Conservation (phyloP, 2,797 vertebrate genomes). For the Labroides dimidiatus region DNA sequence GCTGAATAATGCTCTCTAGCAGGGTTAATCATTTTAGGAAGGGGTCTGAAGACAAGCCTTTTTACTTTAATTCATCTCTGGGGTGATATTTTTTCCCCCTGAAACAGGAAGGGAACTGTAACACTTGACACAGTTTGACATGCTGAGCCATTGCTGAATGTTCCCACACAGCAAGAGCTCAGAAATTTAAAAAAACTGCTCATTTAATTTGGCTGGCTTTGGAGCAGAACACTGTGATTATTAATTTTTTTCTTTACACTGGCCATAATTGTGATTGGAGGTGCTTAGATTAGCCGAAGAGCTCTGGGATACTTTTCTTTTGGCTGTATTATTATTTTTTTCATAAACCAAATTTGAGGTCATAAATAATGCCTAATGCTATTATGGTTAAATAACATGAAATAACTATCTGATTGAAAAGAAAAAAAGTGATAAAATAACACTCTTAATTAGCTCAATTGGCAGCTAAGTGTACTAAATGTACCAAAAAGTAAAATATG, state of each 20-base stretch:
- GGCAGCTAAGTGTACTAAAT: not conserved
- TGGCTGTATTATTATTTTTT: not conserved
- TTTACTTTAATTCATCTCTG: constrained; percentile 87
- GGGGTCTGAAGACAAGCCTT: constrained; percentile 89
- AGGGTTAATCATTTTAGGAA: constrained; percentile 92
- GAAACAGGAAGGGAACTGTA: constrained; percentile 89
- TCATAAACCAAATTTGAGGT: constrained; percentile 2
- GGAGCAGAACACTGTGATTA: constrained; percentile 26
- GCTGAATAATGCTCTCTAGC: constrained; percentile 94
- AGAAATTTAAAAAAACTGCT: constrained; percentile 70
- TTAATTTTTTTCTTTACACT: constrained; percentile 11
- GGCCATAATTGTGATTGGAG: constrained; percentile 29
- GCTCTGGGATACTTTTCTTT: constrained; percentile 17
- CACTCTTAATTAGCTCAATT: too few species aligned
- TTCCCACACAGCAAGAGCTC: constrained; percentile 83
- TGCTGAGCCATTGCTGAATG: constrained; percentile 79
- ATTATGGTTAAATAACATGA: not conserved
- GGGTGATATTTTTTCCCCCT: constrained; percentile 86
- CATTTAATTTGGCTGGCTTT: constrained; percentile 67
- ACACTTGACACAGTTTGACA: constrained; percentile 88
- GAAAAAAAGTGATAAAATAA: not conserved
- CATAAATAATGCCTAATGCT: constrained; percentile 1
- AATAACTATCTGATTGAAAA: not conserved
- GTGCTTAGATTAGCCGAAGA: constrained; percentile 8
- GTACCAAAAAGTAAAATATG: not conserved